These are phyloP conservation scores for Holothuria glaberrima DNA, from an alignment of 35 echinoderm and acorn worm species.

Conservation along the genomic window DNA sequence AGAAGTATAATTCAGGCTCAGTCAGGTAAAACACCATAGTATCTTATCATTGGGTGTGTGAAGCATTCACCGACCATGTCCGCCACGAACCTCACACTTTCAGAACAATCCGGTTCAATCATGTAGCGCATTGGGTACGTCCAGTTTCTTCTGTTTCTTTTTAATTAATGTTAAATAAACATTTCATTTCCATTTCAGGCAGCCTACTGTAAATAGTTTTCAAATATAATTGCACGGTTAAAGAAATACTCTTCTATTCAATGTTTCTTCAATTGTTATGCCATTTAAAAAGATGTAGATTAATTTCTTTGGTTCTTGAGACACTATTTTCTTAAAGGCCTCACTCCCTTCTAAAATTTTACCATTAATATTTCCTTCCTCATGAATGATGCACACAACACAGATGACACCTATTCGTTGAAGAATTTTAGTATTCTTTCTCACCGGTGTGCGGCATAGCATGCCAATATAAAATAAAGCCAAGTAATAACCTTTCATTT, in stretches of 20 bases:
- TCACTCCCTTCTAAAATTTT: neutral
- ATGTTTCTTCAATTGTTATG: neutral
- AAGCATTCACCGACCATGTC: slow-evolving; percentile 61
- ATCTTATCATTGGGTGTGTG: slow-evolving; percentile 32
- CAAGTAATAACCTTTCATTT: too few relatives aligned
- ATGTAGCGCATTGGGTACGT: slow-evolving; percentile 51
- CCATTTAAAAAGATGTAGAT: too few relatives aligned
- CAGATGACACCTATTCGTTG: too few relatives aligned
- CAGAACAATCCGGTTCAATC: slow-evolving; percentile 23
- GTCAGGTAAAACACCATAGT: slow-evolving; percentile 7
- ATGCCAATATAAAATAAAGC: too few relatives aligned
- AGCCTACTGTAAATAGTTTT: slow-evolving; percentile 5
- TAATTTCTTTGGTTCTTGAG: too few relatives aligned
- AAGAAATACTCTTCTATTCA: neutral
- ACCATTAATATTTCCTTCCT: too few relatives aligned
- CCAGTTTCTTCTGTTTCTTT: neutral
- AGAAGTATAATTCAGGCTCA: neutral
- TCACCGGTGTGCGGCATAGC: too few relatives aligned
- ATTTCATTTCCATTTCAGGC: slow-evolving; percentile 1
- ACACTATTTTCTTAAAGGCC: slow-evolving; percentile 1
- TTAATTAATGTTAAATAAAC: neutral
- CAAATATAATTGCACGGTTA: neutral
- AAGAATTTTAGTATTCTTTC: too few relatives aligned
- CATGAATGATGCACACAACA: too few relatives aligned
- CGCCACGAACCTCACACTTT: slow-evolving; percentile 15